phyloP scores from a whole-genome alignment of 2,113 vertebrate genomes.

The Macrotis lagotis region DNA sequence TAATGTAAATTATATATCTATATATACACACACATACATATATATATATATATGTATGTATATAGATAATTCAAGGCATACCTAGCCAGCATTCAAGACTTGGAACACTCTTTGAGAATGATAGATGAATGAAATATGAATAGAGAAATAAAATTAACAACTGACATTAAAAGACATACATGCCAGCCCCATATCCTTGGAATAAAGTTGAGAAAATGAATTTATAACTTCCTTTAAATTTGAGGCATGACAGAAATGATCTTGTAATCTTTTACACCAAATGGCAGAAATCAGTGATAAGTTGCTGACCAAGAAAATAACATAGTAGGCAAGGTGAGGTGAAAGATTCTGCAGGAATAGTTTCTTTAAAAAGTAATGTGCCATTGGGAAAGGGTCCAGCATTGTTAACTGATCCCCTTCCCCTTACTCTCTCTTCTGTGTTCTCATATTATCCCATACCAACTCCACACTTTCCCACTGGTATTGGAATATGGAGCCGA shows the following conservation, averaged over 20 bases:
- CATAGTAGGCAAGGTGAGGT: background rate
- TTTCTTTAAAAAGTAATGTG: background rate
- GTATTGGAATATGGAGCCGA: background rate
- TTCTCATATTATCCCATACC: background rate
- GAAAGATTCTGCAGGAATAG: too few relatives aligned
- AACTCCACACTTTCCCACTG: background rate
- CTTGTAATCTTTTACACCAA: background rate
- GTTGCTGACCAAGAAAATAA: background rate
- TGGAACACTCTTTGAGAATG: background rate
- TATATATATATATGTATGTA: too few relatives aligned
- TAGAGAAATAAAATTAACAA: background rate
- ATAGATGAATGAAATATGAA: background rate
- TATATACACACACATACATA: too few relatives aligned
- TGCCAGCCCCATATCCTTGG: background rate
- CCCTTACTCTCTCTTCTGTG: background rate
- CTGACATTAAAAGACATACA: background rate
- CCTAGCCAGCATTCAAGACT: background rate
- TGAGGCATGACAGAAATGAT: background rate
- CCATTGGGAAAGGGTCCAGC: background rate
- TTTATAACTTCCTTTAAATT: background rate
- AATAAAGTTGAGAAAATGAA: background rate
- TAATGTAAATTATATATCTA: background rate
- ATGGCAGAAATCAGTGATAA: background rate
- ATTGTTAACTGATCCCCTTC: background rate
- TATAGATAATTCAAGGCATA: background rate